Percentiles rank a stretch among this genome's conserved stretches.
phyloP scores from a whole-genome alignment of 2,113 vertebrate genomes.

The Jacana jacana region DNA sequence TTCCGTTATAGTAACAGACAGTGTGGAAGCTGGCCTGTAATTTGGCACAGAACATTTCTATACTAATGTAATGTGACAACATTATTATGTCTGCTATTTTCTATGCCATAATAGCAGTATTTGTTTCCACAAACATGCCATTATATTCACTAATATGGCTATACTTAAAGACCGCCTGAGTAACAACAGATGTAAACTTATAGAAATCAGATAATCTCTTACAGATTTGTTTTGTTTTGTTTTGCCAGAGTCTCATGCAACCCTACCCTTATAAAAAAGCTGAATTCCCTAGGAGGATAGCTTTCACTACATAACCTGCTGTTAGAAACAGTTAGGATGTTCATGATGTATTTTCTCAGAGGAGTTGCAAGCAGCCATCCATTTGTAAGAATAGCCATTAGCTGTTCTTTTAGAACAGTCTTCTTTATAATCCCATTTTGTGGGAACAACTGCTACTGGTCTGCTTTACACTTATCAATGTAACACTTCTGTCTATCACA shows the following conservation, averaged over 20 bases:
- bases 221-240: neutral
- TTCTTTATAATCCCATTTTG: neutral
- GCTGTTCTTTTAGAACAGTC: neutral
- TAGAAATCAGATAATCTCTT: neutral
- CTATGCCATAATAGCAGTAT: conserved; percentile 45
- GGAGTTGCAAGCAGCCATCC: neutral
- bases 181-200: conserved; percentile 12
- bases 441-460: neutral
- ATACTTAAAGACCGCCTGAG: neutral
- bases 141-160: conserved; percentile 37
- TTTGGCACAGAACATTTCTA: conserved; percentile 46
- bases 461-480: neutral
- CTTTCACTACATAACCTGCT: neutral
- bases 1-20: conserved; percentile 40
- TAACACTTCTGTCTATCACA: neutral
- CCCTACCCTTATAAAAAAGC: neutral
- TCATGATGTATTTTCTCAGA: neutral
- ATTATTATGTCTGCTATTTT: conserved; percentile 63
- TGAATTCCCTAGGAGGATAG: neutral
- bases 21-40: conserved; percentile 38
- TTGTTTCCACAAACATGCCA: conserved; percentile 58
- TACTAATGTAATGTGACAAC: conserved; percentile 64
- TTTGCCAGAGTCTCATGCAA: conserved; percentile 15
- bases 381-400: conserved; percentile 39
- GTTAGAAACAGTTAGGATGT: conserved; percentile 21